These are phyloP conservation scores for Hippotragus niger DNA, from an alignment of 2,113 vertebrate genomes.

Conservation along the genomic window DNA sequence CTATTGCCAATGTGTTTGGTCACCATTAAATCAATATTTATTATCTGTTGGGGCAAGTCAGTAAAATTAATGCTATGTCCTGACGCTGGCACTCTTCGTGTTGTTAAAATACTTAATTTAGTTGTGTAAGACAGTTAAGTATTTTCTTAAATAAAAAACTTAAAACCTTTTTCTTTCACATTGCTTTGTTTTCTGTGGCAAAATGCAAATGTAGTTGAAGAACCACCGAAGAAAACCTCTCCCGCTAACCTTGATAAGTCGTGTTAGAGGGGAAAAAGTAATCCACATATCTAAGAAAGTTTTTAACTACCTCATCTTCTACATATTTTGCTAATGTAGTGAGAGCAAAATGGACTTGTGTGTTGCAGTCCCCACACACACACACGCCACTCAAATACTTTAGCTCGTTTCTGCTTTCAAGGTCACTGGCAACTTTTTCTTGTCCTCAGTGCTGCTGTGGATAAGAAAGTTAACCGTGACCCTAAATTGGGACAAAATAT, in stretches of 20 bases:
- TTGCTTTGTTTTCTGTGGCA: neutral
- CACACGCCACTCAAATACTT: neutral
- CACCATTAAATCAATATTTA: neutral
- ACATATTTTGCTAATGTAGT: neutral
- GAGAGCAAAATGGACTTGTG: neutral
- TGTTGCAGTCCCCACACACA: too few relatives aligned
- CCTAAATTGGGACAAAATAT: neutral
- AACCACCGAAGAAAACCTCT: neutral
- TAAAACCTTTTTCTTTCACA: neutral
- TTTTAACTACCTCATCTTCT: neutral
- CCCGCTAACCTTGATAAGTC: neutral
- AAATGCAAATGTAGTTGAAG: neutral
- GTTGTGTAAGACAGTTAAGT: neutral
- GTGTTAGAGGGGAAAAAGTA: neutral
- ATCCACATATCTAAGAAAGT: neutral
- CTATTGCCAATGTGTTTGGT: neutral
- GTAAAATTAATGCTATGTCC: neutral
- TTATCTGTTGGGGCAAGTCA: neutral
- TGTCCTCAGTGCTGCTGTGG: neutral
- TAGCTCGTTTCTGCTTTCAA: neutral
- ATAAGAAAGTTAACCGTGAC: neutral
- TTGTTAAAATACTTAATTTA: constrained; percentile 29
- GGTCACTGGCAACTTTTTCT: neutral
- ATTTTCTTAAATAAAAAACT: neutral
- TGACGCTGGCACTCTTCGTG: neutral